Conservation (phyloP, 1,140 invertebrate species). For the Drosophila repleta region DNA sequence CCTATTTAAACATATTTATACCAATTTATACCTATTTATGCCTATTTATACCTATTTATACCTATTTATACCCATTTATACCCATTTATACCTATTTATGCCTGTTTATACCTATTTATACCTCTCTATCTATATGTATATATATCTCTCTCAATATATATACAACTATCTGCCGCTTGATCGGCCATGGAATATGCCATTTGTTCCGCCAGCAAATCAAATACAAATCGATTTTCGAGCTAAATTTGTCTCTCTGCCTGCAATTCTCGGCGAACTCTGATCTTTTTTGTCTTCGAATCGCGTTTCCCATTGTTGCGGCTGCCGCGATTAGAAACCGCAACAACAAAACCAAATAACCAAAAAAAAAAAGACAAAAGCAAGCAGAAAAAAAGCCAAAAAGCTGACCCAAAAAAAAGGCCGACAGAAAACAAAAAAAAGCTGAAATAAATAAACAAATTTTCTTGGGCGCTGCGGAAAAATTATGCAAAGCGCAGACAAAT, state of each 20-base stretch:
- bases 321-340: conserved; percentile 53
- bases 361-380: conserved; percentile 63
- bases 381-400: conserved; percentile 9
- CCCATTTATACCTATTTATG: no score
- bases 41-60: no score
- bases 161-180: background rate
- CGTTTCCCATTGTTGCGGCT: conserved; percentile 21
- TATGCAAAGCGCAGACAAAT: conserved; percentile 80
- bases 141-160: no score
- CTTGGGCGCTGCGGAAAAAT: conserved; percentile 47
- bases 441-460: conserved; percentile 49
- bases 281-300: conserved; percentile 56
- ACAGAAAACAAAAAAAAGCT: conserved; percentile 32
- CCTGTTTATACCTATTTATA: no score
- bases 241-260: background rate
- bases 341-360: background rate
- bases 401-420: conserved; percentile 53
- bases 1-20: no score
- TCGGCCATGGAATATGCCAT: conserved; percentile 20
- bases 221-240: background rate
- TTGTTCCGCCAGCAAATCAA: conserved; percentile 7
- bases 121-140: no score
- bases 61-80: no score
- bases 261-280: conserved; percentile 57
- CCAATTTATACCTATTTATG: no score